Conservation (phyloP, 2,113 vertebrate genomes). For the Orthonyx spaldingii region DNA sequence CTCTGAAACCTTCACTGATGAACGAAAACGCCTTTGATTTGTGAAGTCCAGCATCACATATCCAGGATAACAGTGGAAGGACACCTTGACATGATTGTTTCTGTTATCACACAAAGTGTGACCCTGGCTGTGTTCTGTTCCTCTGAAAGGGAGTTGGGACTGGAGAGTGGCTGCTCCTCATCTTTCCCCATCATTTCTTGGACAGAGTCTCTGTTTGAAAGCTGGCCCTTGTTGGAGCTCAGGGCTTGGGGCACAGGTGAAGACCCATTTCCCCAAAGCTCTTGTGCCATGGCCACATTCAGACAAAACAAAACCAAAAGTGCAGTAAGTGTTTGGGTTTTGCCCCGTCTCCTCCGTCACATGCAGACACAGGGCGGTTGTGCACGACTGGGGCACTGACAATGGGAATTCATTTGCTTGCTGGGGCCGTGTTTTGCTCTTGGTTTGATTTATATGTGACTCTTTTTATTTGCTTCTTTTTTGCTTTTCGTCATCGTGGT, state of each 20-base stretch:
- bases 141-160: not conserved
- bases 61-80: not conserved
- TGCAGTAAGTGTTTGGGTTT: not conserved
- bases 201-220: not conserved
- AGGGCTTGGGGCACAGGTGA: not conserved
- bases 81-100: not conserved
- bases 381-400: not conserved
- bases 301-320: not conserved
- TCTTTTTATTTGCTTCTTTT: not conserved
- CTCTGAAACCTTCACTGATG: not conserved
- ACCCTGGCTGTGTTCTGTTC: not conserved
- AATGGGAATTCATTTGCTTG: not conserved
- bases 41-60: rapidly evolving
- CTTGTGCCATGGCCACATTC: rapidly evolving
- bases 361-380: not conserved
- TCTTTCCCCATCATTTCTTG: not conserved
- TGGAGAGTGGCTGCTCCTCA: not conserved
- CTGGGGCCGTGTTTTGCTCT: not conserved
- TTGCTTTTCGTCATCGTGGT: not conserved
- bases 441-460: not conserved
- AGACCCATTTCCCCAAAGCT: not conserved
- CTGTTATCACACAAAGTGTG: not conserved
- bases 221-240: too few species aligned
- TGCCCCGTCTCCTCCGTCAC: rapidly evolving
- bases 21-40: not conserved